Percentiles rank a stretch among this genome's conserved stretches.
Evolutionary conservation across 2,113 vertebrate genomes (phyloP).

Genomic region (Himantopus leucocephalus): DNA sequence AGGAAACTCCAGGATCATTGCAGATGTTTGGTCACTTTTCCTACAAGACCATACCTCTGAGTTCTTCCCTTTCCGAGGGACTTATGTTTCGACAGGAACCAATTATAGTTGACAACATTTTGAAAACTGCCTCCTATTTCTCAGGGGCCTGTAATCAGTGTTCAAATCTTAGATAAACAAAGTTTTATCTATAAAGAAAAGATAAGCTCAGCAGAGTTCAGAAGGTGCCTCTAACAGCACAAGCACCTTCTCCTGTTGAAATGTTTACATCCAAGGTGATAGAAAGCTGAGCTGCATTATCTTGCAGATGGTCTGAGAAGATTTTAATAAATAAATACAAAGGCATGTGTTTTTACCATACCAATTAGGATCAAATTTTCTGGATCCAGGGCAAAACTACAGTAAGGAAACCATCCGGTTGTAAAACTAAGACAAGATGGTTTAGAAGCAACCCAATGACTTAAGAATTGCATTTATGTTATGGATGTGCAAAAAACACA

Average conservation of each 20-base stretch:
- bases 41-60: neutral
- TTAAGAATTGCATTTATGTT: neutral
- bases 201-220: slow-evolving; percentile 16
- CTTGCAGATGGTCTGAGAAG: slow-evolving; percentile 19
- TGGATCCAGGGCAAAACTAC: neutral
- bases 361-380: neutral
- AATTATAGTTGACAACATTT: neutral
- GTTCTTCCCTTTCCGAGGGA: neutral
- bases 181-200: slow-evolving; percentile 28
- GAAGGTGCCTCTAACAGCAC: neutral
- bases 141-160: neutral
- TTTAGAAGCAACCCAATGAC: neutral
- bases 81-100: neutral
- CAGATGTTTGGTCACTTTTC: neutral
- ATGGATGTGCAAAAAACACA: neutral
- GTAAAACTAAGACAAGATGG: neutral
- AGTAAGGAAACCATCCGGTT: neutral
- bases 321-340: slow-evolving; percentile 35
- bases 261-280: slow-evolving; percentile 32
- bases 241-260: slow-evolving; percentile 30
- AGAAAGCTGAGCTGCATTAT: slow-evolving; percentile 31
- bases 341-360: neutral
- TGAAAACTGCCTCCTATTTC: slow-evolving; percentile 9
- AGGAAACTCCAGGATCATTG: neutral
- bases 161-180: slow-evolving; percentile 35